phyloP scores from a whole-genome alignment of 2,888 invertebrate species.

The Callosobruchus maculatus region DNA sequence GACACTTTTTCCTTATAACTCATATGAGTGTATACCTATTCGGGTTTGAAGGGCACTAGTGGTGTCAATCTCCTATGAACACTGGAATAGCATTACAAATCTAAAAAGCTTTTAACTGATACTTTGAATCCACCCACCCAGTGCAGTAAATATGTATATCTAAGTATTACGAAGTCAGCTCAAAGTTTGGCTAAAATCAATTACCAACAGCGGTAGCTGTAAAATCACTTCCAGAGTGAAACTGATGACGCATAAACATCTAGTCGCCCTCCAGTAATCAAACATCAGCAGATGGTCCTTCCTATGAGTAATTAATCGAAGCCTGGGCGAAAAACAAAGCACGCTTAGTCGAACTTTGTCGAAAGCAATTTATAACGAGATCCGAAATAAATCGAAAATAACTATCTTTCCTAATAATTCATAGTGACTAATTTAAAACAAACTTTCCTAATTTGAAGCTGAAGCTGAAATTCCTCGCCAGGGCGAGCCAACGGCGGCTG shows the following conservation, averaged over 20 bases:
- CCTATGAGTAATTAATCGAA: background rate
- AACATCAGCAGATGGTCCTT: background rate
- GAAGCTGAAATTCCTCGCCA: slow-evolving; percentile 32
- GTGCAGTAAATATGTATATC: too few relatives aligned
- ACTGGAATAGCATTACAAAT: too few relatives aligned
- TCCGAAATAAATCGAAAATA: slow-evolving; percentile 19
- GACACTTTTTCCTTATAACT: too few relatives aligned
- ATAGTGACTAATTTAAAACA: slow-evolving; percentile 34
- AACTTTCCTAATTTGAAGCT: slow-evolving; percentile 37
- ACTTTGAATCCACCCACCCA: too few relatives aligned
- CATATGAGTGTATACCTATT: too few relatives aligned
- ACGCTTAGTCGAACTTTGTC: background rate
- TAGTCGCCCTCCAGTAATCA: background rate
- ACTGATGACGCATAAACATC: background rate
- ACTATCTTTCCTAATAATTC: slow-evolving; percentile 30
- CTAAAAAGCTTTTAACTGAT: too few relatives aligned
- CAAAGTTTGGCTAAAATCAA: background rate
- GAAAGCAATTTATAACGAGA: slow-evolving; percentile 14
- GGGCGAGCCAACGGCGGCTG: slow-evolving; percentile 1
- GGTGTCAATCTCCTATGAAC: too few relatives aligned
- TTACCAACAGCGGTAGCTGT: background rate
- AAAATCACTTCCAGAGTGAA: background rate
- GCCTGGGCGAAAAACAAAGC: background rate
- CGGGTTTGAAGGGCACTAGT: too few relatives aligned
- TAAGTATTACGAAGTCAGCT: background rate